Base-by-base conservation (phyloP, 2,888 invertebrate genomes). In the Endotricha flammealis region DNA sequence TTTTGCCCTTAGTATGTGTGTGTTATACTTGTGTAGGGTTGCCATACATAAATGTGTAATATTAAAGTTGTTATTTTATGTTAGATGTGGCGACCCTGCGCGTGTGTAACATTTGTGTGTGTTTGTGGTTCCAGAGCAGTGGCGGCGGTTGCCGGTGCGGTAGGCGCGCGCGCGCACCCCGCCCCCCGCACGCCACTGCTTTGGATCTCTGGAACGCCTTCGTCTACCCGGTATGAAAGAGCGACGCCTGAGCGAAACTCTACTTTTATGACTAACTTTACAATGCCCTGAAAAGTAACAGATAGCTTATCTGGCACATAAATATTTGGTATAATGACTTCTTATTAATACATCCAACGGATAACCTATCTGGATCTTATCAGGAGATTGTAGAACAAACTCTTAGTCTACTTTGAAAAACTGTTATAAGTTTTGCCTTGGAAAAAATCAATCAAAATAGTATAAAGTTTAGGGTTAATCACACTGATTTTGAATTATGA, bases 131-230 rank as follows among this genome's bases (percentile, higher is more conserved):
- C 86, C 87, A 87, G 87, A 87, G 87, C 87, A 87, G 87, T 87
- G 87, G 86, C 87, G 87, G 86, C 85, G 86, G 85, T 72, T 87
- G 87, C 76, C 86, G 79, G 72, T 87, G 86, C 77, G 79, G 77
- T 65, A 77, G 83, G 74, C 85, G 87, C 80, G 83, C 88, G 77
- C 89, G 90, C 87, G 86, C 88, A 73, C 83, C 89, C 87, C 90
- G 88, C 86, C 89, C 90, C 83, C 90, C 90, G 89, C 90, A 90
- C 90, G 89, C 89, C 89, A 88, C 89, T 89, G 90, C 90, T 87
- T 87, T 87, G 87, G 87, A 87, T 75, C 82, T 85, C 68, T 90
- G 90, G 90, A 90, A 89, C 88, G 89, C 90, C 87, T 88, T 88
- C 85, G 87, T 87, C 70, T 85, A 89, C 79, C 89, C 90, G 90